Evolutionary conservation across 2,888 invertebrate species (phyloP).

Genomic region (Furcula furcula): DNA sequence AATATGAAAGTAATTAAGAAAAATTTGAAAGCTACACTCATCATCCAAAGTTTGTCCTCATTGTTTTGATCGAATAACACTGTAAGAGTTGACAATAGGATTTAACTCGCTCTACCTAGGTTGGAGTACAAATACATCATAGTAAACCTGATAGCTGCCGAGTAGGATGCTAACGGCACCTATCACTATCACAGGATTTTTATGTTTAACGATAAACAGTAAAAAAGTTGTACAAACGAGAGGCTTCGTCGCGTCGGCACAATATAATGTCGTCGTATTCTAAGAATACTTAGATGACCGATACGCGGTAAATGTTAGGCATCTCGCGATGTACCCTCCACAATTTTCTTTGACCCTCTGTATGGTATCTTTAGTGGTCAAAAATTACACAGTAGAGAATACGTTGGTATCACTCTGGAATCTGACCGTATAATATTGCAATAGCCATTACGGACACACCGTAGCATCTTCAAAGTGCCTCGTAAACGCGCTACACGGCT

Average conservation of each 20-base stretch:
- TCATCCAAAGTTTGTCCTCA: too few species aligned
- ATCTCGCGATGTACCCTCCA: slow-evolving; percentile 50
- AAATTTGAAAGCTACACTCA: too few species aligned
- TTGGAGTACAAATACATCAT: too few species aligned
- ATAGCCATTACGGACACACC: slow-evolving; percentile 75
- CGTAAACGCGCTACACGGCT: slow-evolving; percentile 77
- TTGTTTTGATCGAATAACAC: too few species aligned
- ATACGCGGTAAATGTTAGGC: slow-evolving; percentile 60
- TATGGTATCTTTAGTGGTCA: slow-evolving; percentile 60
- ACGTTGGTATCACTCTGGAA: slow-evolving; percentile 69
- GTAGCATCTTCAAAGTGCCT: slow-evolving; percentile 76
- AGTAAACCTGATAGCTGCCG: slow-evolving; percentile 5
- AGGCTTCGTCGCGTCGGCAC: slow-evolving; percentile 33
- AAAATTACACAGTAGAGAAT: slow-evolving; percentile 72
- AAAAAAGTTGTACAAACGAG: slow-evolving; percentile 40
- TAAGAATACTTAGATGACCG: slow-evolving; percentile 63
- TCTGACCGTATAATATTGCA: slow-evolving; percentile 77
- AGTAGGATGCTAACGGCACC: slow-evolving; percentile 33
- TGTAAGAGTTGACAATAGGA: too few species aligned
- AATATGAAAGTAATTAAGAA: too few species aligned
- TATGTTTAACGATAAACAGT: slow-evolving; percentile 39
- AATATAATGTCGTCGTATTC: slow-evolving; percentile 49
- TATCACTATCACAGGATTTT: slow-evolving; percentile 32
- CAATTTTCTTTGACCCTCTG: slow-evolving; percentile 73
- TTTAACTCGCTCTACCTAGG: too few species aligned